Evolutionary conservation across 2,888 invertebrate species (phyloP).

Genomic region (Blastobasis lacticolella): DNA sequence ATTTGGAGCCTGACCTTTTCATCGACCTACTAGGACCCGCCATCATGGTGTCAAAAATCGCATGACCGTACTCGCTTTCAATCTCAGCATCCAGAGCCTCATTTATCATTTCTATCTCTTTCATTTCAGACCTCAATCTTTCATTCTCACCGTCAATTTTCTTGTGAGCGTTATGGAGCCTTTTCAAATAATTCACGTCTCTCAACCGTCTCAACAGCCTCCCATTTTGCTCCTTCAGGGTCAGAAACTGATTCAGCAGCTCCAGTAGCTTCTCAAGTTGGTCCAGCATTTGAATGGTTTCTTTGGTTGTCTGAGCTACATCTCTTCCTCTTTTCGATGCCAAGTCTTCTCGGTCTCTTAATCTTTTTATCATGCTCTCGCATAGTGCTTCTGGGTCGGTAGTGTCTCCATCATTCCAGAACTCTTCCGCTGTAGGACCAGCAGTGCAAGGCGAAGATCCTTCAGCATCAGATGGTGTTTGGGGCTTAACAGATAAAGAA

Average conservation of each 20-base stretch:
- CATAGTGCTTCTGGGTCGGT: conserved; percentile 50
- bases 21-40: conserved; percentile 62
- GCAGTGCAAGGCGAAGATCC: conserved; percentile 62
- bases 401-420: conserved; percentile 43
- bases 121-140: conserved; percentile 43
- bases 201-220: conserved; percentile 79
- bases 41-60: conserved; percentile 78
- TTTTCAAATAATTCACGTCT: conserved; percentile 82
- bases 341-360: conserved; percentile 55
- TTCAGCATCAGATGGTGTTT: conserved; percentile 57
- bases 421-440: conserved; percentile 47
- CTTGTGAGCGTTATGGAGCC: conserved; percentile 75
- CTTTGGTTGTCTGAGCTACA: conserved; percentile 71
- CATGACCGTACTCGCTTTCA: conserved; percentile 77
- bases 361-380: conserved; percentile 53
- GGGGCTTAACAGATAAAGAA: conserved; percentile 49
- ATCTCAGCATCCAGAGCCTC: conserved; percentile 73
- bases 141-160: conserved; percentile 61
- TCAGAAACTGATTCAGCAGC: conserved; percentile 83
- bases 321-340: conserved; percentile 70
- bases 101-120: conserved; percentile 53
- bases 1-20: conserved; percentile 67
- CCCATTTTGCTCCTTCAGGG: conserved; percentile 81
- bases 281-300: conserved; percentile 80
- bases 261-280: conserved; percentile 86